Evolutionary conservation across 2,113 vertebrate species (phyloP).

Genomic region (Tursiops truncatus): DNA sequence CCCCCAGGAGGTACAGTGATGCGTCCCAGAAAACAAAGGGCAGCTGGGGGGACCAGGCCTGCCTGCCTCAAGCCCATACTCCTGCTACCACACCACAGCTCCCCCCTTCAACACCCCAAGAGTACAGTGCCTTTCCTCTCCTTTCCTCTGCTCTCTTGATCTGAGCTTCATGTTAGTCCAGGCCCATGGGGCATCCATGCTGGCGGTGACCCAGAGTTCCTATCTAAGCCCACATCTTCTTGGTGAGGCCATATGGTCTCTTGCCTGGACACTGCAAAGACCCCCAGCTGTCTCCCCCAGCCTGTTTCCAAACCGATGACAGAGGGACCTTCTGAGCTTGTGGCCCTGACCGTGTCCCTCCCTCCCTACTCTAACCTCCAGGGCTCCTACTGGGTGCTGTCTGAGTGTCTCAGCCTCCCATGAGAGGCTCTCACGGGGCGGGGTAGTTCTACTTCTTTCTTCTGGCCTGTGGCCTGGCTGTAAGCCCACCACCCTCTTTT

Average conservation of each 20-base stretch:
- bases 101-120: fast-evolving
- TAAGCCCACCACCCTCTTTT: fast-evolving
- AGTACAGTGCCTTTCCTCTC: neutral
- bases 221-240: neutral
- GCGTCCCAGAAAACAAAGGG: neutral
- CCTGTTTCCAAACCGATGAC: neutral
- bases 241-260: neutral
- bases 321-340: neutral
- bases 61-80: neutral
- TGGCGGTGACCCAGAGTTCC: neutral
- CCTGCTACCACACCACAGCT: neutral
- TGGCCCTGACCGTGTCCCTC: neutral
- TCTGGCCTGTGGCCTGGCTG: neutral
- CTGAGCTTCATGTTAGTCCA: neutral
- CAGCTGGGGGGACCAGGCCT: neutral
- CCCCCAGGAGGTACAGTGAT: neutral
- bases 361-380: neutral
- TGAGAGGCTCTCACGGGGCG: neutral
- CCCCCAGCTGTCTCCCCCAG: neutral
- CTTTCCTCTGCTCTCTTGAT: neutral
- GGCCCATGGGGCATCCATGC: neutral
- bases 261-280: neutral
- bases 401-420: neutral
- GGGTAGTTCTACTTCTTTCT: neutral
- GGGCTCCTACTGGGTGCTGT: neutral